These are phyloP conservation scores for Neoniphon sammara DNA, from an alignment of 2,797 vertebrate species.

Conservation along the genomic window DNA sequence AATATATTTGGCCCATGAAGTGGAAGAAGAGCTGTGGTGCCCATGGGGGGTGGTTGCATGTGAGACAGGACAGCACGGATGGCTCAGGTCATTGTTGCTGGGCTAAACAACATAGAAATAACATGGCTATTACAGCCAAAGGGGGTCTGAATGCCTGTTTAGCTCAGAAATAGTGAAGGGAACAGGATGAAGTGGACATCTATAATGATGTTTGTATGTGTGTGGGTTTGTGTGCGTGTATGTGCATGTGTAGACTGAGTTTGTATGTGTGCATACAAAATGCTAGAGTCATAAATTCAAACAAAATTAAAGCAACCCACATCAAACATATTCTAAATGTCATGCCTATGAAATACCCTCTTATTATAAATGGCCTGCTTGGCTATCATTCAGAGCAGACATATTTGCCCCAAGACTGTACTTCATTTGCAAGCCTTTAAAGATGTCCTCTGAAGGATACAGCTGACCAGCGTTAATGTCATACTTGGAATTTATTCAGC, in stretches of 20 bases:
- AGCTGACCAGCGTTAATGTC: conserved; percentile 28
- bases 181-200: conserved; percentile 8
- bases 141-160: conserved; percentile 10
- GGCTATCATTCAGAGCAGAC: conserved; percentile 44
- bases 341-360: conserved; percentile 39
- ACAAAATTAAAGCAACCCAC: conserved; percentile 47
- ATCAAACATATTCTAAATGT: conserved; percentile 64
- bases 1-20: conserved; percentile 64
- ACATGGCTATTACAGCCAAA: conserved; percentile 26
- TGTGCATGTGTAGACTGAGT: background rate
- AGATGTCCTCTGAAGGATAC: conserved; percentile 43
- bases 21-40: conserved; percentile 56
- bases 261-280: background rate
- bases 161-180: background rate
- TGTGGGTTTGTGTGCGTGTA: background rate
- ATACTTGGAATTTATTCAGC: conserved; percentile 13
- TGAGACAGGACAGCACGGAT: conserved; percentile 39
- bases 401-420: conserved; percentile 33
- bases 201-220: background rate
- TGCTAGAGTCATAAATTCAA: conserved; percentile 11
- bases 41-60: conserved; percentile 4
- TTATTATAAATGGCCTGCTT: conserved; percentile 22
- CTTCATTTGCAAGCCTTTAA: conserved; percentile 65
- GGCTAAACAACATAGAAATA: conserved; percentile 47
- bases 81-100: conserved; percentile 60